Base-by-base conservation (phyloP, 2,888 invertebrate species). In the Polydrusus pterygomalis region DNA sequence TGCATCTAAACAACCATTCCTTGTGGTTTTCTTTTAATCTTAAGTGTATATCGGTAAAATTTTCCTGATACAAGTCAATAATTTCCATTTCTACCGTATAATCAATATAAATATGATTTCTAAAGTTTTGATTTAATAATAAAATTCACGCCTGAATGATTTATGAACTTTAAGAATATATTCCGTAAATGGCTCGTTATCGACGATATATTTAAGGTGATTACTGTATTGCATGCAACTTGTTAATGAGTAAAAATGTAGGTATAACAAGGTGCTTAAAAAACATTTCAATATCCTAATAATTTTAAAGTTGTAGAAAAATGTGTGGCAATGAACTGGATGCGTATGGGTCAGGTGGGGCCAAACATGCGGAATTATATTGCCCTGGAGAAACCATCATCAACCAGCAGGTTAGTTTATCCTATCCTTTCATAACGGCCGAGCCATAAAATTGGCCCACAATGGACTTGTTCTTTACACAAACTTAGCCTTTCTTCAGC, bases 71-170 rank as follows among this genome's bases (percentile, higher is more conserved):
- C 17, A 17, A 17, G 17, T 9, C 47, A 17, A 47, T 17, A 47
- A 47, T 47, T 47, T 47, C n/a, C 11, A 51, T 54, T 30, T 54
- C 30, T 30, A 54, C 54, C n/a, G 2, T 54, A 54, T 54, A 54
- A 30, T 54, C 54, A 30, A 51, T 51, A 51, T 51, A 51, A 54
- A 54, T 17, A 47, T 25, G 54, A 54, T 54, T 54, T 54, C 30
- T 54, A 25, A n/a, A 6, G 7, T 30, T 17, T 54, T 13, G n/a
- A 54, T 54, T 54, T 54, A 54, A 54, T 54, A 30, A 54, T 25
- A 30, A 54, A 54, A 54, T 54, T 54, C 25, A 54, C 25, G 54
- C 30, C 54, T 54, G 54, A 51, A 13, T 25, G 30, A 54, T 13
- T 54, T 25, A 54, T 13, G 8, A 13, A 54, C n/a, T 11, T 54